phyloP scores from a whole-genome alignment of 2,888 invertebrate species.

The Dicyrtoma fusca region DNA sequence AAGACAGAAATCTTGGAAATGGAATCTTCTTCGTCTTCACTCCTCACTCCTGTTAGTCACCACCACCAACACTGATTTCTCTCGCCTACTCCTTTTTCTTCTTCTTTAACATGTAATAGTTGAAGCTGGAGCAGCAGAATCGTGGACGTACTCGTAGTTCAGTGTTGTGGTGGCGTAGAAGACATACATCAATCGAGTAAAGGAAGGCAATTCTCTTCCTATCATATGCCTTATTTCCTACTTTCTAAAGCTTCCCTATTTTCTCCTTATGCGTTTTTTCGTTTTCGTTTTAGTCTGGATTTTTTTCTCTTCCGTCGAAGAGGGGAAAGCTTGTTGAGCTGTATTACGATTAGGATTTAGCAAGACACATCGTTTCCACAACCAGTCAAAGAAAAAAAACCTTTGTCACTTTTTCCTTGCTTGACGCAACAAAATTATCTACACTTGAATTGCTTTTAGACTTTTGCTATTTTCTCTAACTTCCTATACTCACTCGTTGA shows the following conservation, averaged over 20 bases:
- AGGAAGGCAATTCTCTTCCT: slow-evolving; percentile 28
- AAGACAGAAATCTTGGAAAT: slow-evolving; percentile 44
- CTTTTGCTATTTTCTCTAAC: no score
- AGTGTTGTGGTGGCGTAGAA: no score
- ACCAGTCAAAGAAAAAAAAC: slow-evolving; percentile 19
- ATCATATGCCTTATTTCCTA: slow-evolving; percentile 32
- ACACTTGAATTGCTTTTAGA: slow-evolving; percentile 17
- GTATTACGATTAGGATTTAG: slow-evolving; percentile 7
- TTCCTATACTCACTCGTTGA: background rate
- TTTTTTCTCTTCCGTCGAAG: background rate
- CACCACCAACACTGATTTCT: no score
- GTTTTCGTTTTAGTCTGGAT: no score
- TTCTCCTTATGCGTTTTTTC: background rate
- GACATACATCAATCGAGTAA: no score
- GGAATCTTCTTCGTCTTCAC: slow-evolving; percentile 30
- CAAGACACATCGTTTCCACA: slow-evolving; percentile 12
- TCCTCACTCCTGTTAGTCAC: background rate
- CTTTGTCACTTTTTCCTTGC: slow-evolving; percentile 12
- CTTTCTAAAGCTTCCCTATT: background rate
- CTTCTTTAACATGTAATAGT: no score
- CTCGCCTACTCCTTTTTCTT: no score
- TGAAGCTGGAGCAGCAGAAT: no score
- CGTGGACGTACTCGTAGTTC: no score
- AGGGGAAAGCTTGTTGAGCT: slow-evolving; percentile 16
- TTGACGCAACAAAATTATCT: slow-evolving; percentile 19